phyloP scores from a whole-genome alignment of 2,797 vertebrate species.

The Platyrinchus mystaceus region DNA sequence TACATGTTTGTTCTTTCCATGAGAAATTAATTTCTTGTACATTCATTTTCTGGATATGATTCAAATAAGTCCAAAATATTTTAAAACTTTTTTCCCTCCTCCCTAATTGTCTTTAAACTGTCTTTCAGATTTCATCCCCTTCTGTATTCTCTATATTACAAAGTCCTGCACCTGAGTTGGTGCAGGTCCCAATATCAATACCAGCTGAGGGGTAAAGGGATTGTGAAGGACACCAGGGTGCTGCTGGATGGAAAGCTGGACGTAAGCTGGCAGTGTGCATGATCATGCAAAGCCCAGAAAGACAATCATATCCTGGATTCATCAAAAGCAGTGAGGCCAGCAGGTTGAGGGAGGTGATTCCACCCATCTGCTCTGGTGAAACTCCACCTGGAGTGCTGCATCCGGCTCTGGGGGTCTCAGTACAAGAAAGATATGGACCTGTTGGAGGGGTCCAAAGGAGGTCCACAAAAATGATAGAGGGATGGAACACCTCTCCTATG shows the following conservation, averaged over 20 bases:
- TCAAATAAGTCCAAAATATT: neutral
- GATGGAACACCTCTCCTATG: neutral
- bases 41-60: neutral
- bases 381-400: accelerated
- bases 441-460: neutral
- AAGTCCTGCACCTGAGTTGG: neutral
- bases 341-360: neutral
- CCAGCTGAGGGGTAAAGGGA: neutral
- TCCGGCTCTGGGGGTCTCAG: neutral
- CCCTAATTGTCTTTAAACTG: neutral
- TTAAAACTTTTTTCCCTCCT: neutral
- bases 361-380: neutral
- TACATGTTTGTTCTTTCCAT: neutral
- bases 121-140: neutral
- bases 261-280: accelerated
- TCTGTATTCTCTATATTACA: neutral
- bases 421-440: neutral
- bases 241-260: neutral
- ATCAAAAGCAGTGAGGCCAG: neutral
- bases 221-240: neutral
- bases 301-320: neutral
- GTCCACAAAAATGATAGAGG: neutral
- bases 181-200: neutral
- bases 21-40: neutral
- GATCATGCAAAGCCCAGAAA: neutral